Conservation (phyloP, 2,888 invertebrate genomes). For the Troides helena region DNA sequence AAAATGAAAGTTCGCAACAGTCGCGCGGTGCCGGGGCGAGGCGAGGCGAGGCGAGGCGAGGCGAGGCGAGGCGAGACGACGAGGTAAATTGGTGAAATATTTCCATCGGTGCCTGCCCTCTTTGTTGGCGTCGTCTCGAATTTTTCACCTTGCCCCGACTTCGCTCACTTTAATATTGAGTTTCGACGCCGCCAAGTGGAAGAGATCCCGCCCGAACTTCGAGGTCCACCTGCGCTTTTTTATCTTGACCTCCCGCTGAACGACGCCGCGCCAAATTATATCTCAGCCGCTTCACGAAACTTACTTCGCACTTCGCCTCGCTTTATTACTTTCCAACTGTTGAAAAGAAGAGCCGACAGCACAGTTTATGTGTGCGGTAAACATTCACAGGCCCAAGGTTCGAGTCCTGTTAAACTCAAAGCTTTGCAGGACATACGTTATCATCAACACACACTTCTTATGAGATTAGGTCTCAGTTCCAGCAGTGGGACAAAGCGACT, state of each 20-base stretch:
- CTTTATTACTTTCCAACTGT: too few species aligned
- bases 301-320: neutral
- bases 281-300: conserved; percentile 1
- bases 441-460: too few species aligned
- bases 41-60: too few species aligned
- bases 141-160: conserved; percentile 29
- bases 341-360: too few species aligned
- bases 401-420: too few species aligned
- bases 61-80: conserved; percentile 37
- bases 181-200: conserved; percentile 37
- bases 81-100: conserved; percentile 61
- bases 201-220: conserved; percentile 36
- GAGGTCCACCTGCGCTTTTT: conserved; percentile 38
- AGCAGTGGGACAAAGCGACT: too few species aligned
- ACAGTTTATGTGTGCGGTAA: too few species aligned
- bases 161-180: conserved; percentile 38
- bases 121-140: conserved; percentile 47
- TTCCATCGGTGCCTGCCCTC: conserved; percentile 49
- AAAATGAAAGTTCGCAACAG: conserved; percentile 46
- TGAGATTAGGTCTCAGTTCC: too few species aligned
- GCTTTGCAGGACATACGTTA: too few species aligned
- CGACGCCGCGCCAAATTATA: conserved; percentile 10
- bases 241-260: conserved; percentile 27
- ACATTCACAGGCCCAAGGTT: too few species aligned
- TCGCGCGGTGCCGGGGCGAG: conserved; percentile 33